A percentile compares a stretch with the other conserved stretches of the same genome.
phyloP scores from a whole-genome alignment of 2,113 vertebrate species.

The Stegastes partitus region DNA sequence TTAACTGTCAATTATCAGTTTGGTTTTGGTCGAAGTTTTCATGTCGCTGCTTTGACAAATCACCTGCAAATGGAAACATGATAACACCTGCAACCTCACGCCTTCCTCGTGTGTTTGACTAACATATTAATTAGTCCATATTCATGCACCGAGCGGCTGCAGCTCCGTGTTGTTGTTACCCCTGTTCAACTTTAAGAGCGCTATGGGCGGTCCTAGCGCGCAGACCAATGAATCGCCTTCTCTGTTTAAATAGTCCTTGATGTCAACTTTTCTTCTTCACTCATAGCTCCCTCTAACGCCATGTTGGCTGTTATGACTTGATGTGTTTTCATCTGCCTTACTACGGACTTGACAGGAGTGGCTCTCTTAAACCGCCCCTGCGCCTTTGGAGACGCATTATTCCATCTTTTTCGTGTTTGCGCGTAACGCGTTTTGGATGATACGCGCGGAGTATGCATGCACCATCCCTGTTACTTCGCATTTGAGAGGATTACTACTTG shows the following conservation, averaged over 20 bases:
- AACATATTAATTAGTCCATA: slow-evolving; percentile 28
- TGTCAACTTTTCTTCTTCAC: slow-evolving; percentile 90
- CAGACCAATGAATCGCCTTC: slow-evolving; percentile 86
- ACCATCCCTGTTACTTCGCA: slow-evolving; percentile 45
- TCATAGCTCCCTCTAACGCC: slow-evolving; percentile 90
- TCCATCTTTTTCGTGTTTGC: slow-evolving; percentile 12
- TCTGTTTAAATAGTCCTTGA: slow-evolving; percentile 93
- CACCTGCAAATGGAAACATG: background rate
- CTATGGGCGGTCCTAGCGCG: slow-evolving; percentile 84
- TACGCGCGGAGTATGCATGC: slow-evolving; percentile 65
- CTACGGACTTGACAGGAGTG: slow-evolving; percentile 84
- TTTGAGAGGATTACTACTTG: slow-evolving; percentile 70
- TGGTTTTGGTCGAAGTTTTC: too few species aligned
- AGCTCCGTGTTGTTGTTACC: slow-evolving; percentile 43
- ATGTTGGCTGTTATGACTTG: slow-evolving; percentile 91
- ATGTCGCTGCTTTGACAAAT: background rate
- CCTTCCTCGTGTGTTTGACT: background rate
- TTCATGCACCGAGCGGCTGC: slow-evolving; percentile 37
- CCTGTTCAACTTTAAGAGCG: slow-evolving; percentile 68
- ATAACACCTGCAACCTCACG: background rate
- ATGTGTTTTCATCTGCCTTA: slow-evolving; percentile 79
- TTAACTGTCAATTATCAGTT: background rate
- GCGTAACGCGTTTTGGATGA: slow-evolving; percentile 64
- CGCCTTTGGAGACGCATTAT: slow-evolving; percentile 53
- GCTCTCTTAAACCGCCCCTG: slow-evolving; percentile 47